Evolutionary conservation across 30 jellyfish, hydroid and myxozoan genomes (phyloP), one percentile per base, ranked within the genome.

Genomic region (Aurelia sp.): DNA sequence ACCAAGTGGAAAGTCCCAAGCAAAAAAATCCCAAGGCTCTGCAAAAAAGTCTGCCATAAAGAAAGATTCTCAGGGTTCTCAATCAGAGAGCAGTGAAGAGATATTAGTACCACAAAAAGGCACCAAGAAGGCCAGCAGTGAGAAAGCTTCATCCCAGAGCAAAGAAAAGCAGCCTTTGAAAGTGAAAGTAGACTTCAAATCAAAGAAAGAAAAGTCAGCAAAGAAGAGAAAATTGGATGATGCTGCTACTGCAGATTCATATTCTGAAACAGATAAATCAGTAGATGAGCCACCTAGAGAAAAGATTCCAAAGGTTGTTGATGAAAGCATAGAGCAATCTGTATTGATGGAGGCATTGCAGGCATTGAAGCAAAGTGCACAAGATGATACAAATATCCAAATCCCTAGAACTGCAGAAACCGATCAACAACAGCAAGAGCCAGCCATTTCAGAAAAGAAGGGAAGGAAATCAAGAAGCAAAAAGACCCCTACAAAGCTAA

Each of bases 291-390:
- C 12, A 35, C 57, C 84, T 48, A 64, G 61, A 31, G 81, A 20
- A 35, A 67, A 81, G 22, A 61, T 53, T 52, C 62, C 80, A 69
- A 41, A 41, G 63, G 55, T 12, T 31, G 67, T 62, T 59, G 88
- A 60, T 33, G 92, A 83, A 17, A 71, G 62, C 22, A 52, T 83
- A 13, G 92, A 83, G 40, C 76, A 83, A 44, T 69, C 86, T 31
- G 80, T 55, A 17, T 41, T 83, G 48, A 21, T 71, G 86, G 92
- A 83, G n/a, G 92, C 92, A 35, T 62, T 83, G 48, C 92, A 83
- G 66, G 88, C 94, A 44, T 62, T 85, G 58, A 85, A 73, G 51
- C 88, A 77, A 65, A 65, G 64, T 4, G 77, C 94, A 33, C 20
- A 73, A 47, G 81, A 85, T 11, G 58, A 65, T 47, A 61, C 62